Percentiles rank a stretch among this genome's conserved stretches.
These are phyloP conservation scores for Mesoclemmys tuberculata DNA, from an alignment of 2,113 vertebrate genomes.

Conservation along the genomic window DNA sequence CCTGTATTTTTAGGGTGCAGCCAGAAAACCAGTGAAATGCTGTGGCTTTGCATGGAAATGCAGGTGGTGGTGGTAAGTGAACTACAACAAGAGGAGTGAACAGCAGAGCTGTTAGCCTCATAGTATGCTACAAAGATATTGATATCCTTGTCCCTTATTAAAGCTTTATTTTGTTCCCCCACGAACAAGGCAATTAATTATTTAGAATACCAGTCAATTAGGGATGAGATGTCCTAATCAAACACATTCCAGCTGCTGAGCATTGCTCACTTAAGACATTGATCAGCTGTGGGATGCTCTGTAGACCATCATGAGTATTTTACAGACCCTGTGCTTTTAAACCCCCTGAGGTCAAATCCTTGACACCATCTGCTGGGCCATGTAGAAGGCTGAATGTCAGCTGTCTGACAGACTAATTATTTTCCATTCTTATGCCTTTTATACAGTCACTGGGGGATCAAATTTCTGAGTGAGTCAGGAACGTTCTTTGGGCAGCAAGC, in stretches of 20 bases:
- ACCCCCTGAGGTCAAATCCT: conserved; percentile 74
- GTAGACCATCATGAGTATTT: conserved; percentile 69
- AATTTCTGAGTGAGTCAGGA: conserved; percentile 70
- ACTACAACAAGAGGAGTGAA: accelerated
- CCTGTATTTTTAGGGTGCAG: not conserved
- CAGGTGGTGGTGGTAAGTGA: not conserved
- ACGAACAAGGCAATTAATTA: conserved; percentile 79
- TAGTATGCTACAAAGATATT: conserved; percentile 29
- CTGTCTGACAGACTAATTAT: conserved; percentile 77
- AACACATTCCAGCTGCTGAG: conserved; percentile 74
- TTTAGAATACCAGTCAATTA: conserved; percentile 75
- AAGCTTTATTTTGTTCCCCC: conserved; percentile 64
- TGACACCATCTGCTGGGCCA: conserved; percentile 80
- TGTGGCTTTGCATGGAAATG: not conserved
- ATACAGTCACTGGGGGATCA: conserved; percentile 68
- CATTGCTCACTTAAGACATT: conserved; percentile 71
- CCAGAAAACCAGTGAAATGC: not conserved
- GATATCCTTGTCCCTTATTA: conserved; percentile 65
- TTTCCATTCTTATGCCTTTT: conserved; percentile 72
- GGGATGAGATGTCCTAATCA: conserved; percentile 72
- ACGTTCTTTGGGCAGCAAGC: conserved; percentile 57
- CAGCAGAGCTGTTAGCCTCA: not conserved
- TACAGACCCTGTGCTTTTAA: conserved; percentile 64
- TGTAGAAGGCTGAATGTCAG: conserved; percentile 74
- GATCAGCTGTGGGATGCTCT: conserved; percentile 73